A percentile compares a stretch with the other conserved stretches of the same genome.
Conservation (phyloP, 2,888 invertebrate species). For the Leptothorax acervorum region DNA sequence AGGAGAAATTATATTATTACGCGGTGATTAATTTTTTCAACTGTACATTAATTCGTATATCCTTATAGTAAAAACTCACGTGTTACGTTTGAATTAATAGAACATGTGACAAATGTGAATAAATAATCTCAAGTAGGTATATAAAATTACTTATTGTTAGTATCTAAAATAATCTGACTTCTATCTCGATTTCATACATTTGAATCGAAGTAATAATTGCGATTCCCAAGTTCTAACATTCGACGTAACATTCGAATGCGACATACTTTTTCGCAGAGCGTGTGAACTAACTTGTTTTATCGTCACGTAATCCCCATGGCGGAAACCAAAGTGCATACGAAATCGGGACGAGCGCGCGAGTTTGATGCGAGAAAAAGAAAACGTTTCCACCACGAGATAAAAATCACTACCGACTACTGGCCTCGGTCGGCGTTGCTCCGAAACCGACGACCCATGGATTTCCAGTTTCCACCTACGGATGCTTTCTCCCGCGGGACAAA, state of each 20-base stretch:
- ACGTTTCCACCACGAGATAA: conserved; percentile 31
- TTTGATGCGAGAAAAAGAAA: conserved; percentile 36
- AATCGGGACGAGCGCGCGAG: conserved; percentile 28
- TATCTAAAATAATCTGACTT: neutral
- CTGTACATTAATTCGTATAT: neutral
- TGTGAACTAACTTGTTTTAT: neutral
- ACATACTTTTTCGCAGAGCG: conserved; percentile 1
- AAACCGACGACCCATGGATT: conserved; percentile 44
- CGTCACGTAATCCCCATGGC: conserved; percentile 14
- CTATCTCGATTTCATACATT: neutral
- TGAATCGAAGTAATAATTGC: neutral
- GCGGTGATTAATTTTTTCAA: neutral
- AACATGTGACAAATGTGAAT: neutral
- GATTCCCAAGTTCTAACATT: neutral
- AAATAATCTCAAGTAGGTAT: neutral
- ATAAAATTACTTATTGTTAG: neutral
- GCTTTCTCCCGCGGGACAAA: conserved; percentile 38
- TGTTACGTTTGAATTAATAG: neutral
- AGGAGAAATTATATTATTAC: neutral
- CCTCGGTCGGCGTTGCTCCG: conserved; percentile 10
- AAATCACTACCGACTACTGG: conserved; percentile 30
- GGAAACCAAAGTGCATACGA: conserved; percentile 38
- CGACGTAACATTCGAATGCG: no score
- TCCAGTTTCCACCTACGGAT: conserved; percentile 26
- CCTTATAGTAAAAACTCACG: neutral